phyloP scores from a whole-genome alignment of 2,797 vertebrate species.

The Acropternis orthonyx region DNA sequence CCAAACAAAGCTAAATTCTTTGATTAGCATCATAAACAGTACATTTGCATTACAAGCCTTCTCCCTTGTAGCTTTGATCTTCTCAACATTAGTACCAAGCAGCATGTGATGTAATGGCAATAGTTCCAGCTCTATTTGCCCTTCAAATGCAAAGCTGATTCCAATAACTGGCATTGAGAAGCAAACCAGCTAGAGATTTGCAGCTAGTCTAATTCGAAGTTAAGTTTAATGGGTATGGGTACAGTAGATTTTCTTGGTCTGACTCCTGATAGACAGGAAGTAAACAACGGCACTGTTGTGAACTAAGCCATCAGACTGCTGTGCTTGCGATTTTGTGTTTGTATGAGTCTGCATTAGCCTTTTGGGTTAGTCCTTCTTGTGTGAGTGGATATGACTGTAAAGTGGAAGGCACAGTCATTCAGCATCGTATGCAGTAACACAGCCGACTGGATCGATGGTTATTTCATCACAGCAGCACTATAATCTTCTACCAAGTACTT shows the following conservation, averaged over 20 bases:
- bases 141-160: slow-evolving; percentile 71
- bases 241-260: slow-evolving; percentile 40
- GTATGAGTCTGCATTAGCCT: background rate
- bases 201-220: slow-evolving; percentile 47
- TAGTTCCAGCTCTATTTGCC: slow-evolving; percentile 67
- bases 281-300: background rate
- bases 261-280: background rate
- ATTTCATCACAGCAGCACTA: background rate
- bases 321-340: background rate
- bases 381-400: background rate
- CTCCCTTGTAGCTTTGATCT: slow-evolving; percentile 75
- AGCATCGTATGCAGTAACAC: background rate
- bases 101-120: slow-evolving; percentile 67
- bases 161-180: slow-evolving; percentile 54
- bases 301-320: background rate
- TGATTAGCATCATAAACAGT: slow-evolving; percentile 79
- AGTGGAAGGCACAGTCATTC: background rate
- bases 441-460: background rate
- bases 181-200: slow-evolving; percentile 40
- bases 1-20: slow-evolving; percentile 75
- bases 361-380: background rate
- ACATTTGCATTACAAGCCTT: slow-evolving; percentile 72
- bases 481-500: background rate
- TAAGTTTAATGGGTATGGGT: slow-evolving; percentile 41
- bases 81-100: slow-evolving; percentile 59